Base-by-base conservation (phyloP, 2,888 invertebrate genomes). In the Mythimna impura region DNA sequence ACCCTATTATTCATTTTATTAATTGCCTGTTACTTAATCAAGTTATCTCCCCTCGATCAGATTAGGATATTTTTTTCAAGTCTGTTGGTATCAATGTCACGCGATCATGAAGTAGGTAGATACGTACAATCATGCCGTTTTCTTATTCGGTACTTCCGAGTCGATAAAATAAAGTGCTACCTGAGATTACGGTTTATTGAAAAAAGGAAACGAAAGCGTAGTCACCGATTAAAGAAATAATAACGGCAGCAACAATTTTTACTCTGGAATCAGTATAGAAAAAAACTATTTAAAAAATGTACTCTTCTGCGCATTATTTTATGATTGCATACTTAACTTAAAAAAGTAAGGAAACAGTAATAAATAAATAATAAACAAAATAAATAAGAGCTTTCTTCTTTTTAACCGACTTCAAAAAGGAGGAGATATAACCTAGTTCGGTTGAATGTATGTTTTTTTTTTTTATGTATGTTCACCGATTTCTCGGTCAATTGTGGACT, bases 21-120 rank as follows among this genome's bases (percentile, higher is more conserved):
- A 64, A 71, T 76, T 68, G 76, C 50, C 52, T 30, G 62, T 71
- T 72, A 14, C 34, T 6, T 71, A 68, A 73, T 66, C 36, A 68
- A 60, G 40, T 5, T 57, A 66, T 67, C 71, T 65, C 52, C 66
- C 68, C 68, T 57, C 25, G 50, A 75, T 71, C 68, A 50, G 66
- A 79, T 69, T 47, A 57, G 43, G 34, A 10, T 66, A 65, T 72
- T 70, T 78, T 70, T 72, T 79, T 68, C 55, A 22, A 30, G 43
- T 58, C 54, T 10, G 50, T 65, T 61, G 43, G 17, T 83, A 73
- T 80, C 71, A 25, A 36, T 54, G 77, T 77, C 82, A 82, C 83
- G 82, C 83, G 57, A 82, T 74, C 80, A 58, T 66, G 65, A 60
- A 61, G n/a, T 63, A 47, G 47, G 7, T 61, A 66, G 10, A 0